phyloP scores from a whole-genome alignment of 2,888 invertebrate genomes.

The Elmis aenea region DNA sequence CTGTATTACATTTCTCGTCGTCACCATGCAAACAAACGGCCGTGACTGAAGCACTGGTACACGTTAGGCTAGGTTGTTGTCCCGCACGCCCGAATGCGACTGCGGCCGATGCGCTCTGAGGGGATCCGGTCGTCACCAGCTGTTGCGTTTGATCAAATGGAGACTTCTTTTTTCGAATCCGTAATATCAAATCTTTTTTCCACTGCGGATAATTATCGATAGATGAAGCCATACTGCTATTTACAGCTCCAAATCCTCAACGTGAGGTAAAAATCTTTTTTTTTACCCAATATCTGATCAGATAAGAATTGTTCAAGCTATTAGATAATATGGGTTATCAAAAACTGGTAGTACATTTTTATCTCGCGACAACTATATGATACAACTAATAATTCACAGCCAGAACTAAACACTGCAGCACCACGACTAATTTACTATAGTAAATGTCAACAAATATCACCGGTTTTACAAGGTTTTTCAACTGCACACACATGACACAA shows the following conservation, averaged over 20 bases:
- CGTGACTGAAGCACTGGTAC: slow-evolving; percentile 30
- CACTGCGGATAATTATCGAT: slow-evolving; percentile 61
- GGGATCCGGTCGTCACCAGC: slow-evolving; percentile 26
- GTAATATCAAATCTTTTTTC: slow-evolving; percentile 78
- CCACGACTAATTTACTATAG: too few relatives aligned
- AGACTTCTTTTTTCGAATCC: slow-evolving; percentile 45
- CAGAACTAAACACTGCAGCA: too few relatives aligned
- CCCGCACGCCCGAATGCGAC: slow-evolving; percentile 34
- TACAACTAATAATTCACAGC: too few relatives aligned
- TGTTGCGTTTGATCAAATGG: slow-evolving; percentile 24
- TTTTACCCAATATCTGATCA: neutral
- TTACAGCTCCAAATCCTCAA: too few relatives aligned
- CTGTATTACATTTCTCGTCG: slow-evolving; percentile 32
- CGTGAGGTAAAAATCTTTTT: too few relatives aligned
- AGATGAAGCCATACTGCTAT: slow-evolving; percentile 13
- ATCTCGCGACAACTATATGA: too few relatives aligned
- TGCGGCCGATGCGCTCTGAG: slow-evolving; percentile 26
- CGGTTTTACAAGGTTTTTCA: too few relatives aligned
- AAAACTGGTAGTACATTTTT: too few relatives aligned
- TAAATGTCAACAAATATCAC: too few relatives aligned
- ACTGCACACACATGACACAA: too few relatives aligned
- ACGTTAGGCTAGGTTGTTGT: slow-evolving; percentile 36
- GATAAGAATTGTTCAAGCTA: too few relatives aligned
- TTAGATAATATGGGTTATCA: too few relatives aligned
- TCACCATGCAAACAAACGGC: slow-evolving; percentile 32